Conservation (phyloP, 2,113 vertebrate genomes). For the Pipra filicauda region DNA sequence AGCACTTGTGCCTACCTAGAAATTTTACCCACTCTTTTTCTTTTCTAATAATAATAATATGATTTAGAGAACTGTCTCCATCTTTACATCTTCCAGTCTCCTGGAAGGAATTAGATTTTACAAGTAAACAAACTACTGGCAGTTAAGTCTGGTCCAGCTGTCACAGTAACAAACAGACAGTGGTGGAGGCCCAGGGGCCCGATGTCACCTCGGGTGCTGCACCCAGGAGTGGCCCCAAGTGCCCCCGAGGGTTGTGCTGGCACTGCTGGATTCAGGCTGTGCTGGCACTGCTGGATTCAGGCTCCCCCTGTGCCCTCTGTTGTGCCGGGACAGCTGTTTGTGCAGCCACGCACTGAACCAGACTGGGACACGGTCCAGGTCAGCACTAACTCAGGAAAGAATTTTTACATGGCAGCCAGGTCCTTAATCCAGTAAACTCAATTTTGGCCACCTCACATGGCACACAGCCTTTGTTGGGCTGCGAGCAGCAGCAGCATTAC, state of each 20-base stretch:
- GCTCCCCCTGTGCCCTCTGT: background rate
- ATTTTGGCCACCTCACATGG: background rate
- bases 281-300: background rate
- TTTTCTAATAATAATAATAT: background rate
- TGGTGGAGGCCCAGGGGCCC: fast-evolving
- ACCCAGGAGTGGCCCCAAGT: background rate
- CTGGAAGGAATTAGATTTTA: background rate
- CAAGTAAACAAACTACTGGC: background rate
- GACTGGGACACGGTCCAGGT: background rate
- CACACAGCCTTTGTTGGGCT: background rate
- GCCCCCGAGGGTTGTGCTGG: background rate
- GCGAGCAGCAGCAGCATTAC: background rate
- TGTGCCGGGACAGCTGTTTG: background rate
- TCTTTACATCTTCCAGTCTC: background rate
- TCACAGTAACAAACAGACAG: background rate
- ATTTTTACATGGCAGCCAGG: background rate
- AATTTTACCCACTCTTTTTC: background rate
- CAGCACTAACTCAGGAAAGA: background rate
- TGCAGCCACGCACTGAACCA: background rate
- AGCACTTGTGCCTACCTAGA: background rate
- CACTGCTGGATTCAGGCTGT: background rate
- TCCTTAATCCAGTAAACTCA: background rate
- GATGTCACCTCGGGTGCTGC: too few species aligned
- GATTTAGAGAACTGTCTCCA: background rate
- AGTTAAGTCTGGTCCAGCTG: background rate